Evolutionary conservation across 1,140 invertebrate genomes (phyloP).

Genomic region (Platorchestia sp.): DNA sequence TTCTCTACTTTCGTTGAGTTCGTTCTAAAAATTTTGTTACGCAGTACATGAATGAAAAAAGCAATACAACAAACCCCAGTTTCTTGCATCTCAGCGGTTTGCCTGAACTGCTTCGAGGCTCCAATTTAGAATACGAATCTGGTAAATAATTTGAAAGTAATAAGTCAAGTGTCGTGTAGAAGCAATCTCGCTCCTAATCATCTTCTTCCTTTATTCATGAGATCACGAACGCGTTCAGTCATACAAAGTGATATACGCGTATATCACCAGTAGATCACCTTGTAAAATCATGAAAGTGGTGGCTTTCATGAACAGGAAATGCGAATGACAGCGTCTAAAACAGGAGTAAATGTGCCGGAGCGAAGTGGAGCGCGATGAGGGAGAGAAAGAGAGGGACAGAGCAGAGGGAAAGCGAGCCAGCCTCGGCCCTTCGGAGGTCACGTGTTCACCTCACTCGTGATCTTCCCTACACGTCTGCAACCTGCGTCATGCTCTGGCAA

Average conservation of each 20-base stretch:
- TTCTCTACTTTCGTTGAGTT: no score
- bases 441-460: background rate
- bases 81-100: background rate
- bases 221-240: background rate
- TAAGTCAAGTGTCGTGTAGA: background rate
- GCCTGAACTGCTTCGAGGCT: background rate
- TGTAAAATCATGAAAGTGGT: background rate
- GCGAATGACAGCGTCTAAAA: background rate
- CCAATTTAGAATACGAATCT: background rate
- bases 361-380: background rate
- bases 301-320: background rate
- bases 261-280: background rate
- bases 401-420: background rate
- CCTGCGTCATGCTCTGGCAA: background rate
- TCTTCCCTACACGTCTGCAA: background rate
- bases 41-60: background rate
- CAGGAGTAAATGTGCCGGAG: background rate
- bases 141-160: background rate
- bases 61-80: background rate
- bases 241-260: background rate
- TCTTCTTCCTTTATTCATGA: background rate
- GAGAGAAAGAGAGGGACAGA: background rate
- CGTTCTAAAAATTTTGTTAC: no score
- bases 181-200: background rate
- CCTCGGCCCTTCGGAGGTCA: background rate